phyloP scores from a whole-genome alignment of 2,113 vertebrate genomes.

The Spilogale gracilis region DNA sequence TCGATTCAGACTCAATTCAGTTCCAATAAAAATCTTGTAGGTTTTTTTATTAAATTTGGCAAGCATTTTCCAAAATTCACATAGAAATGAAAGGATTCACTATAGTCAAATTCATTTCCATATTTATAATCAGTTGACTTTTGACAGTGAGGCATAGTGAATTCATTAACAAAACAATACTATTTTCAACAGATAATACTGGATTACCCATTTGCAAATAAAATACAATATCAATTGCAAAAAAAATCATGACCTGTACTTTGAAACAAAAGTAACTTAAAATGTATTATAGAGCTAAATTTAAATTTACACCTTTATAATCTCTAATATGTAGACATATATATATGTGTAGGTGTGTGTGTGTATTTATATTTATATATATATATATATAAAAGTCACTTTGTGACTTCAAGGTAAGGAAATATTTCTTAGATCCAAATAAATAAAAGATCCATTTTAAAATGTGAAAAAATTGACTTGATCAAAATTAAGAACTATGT shows the following conservation, averaged over 20 bases:
- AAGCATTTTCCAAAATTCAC: not conserved
- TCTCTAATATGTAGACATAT: not conserved
- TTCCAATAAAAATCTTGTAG: not conserved
- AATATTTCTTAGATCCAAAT: not conserved
- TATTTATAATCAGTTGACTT: not conserved
- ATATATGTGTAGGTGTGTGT: not conserved
- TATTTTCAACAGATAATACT: not conserved
- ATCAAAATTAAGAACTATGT: not conserved
- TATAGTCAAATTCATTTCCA: not conserved
- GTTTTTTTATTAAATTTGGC: not conserved
- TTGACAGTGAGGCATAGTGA: not conserved
- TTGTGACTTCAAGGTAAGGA: not conserved
- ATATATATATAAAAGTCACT: not conserved
- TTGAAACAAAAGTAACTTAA: not conserved
- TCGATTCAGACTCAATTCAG: not conserved
- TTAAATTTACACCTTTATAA: not conserved
- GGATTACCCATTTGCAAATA: not conserved
- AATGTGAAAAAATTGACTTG: not conserved
- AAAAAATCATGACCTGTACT: not conserved
- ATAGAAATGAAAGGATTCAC: not conserved
- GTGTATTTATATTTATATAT: too few relatives aligned
- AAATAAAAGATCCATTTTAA: not conserved
- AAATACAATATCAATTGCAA: not conserved
- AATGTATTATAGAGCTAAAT: not conserved
- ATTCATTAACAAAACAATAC: not conserved